Conservation (phyloP, 2,113 vertebrate species). For the Atractosteus spatula region DNA sequence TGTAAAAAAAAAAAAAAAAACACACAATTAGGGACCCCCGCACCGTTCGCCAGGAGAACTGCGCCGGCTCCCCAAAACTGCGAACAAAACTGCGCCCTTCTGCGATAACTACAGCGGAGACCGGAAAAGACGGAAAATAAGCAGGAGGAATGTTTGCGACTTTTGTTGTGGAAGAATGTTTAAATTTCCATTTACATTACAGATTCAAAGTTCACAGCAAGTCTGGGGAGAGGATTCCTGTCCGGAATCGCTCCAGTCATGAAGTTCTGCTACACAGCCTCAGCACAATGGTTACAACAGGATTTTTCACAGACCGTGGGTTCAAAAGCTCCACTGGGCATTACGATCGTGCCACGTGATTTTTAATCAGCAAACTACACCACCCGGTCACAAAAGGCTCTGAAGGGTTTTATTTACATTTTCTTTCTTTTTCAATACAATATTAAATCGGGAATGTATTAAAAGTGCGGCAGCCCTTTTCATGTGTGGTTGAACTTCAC, state of each 20-base stretch:
- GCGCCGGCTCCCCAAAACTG: conserved; percentile 31
- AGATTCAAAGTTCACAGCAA: conserved; percentile 42
- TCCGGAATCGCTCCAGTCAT: conserved; percentile 49
- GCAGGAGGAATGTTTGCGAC: conserved; percentile 33
- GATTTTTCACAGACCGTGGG: conserved; percentile 60
- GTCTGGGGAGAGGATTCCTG: conserved; percentile 38
- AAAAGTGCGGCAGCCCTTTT: conserved; percentile 47
- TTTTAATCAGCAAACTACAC: conserved; percentile 50
- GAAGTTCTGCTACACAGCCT: conserved; percentile 66
- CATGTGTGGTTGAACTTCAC: conserved; percentile 72
- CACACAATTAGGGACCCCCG: conserved; percentile 59
- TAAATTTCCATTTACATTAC: conserved; percentile 34
- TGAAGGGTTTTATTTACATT: conserved; percentile 53
- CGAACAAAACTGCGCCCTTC: conserved; percentile 32
- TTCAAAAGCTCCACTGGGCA: conserved; percentile 62
- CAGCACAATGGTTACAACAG: conserved; percentile 62
- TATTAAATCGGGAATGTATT: conserved; percentile 65
- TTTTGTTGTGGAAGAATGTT: conserved; percentile 19
- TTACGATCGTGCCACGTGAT: conserved; percentile 50
- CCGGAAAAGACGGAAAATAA: conserved; percentile 43
- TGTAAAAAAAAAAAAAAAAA: conserved; percentile 53
- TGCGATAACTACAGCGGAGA: conserved; percentile 48
- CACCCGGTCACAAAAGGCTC: conserved; percentile 26
- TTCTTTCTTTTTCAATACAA: conserved; percentile 49
- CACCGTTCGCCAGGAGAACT: conserved; percentile 40